Percentiles rank a stretch among this genome's conserved stretches.
Evolutionary conservation across 2,797 vertebrate species (phyloP).

Genomic region (Channa striata): DNA sequence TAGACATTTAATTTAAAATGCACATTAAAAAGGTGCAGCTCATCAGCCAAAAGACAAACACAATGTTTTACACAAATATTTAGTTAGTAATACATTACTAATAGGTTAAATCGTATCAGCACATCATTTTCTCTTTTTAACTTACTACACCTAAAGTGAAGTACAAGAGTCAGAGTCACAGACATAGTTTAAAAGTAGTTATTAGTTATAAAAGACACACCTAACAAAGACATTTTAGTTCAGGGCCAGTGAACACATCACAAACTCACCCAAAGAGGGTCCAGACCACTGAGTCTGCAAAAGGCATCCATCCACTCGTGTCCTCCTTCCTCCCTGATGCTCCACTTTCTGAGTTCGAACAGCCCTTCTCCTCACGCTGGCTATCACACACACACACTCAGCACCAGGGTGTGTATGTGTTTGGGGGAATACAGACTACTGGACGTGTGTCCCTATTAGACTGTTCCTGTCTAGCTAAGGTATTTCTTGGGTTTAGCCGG

Average conservation of each 20-base stretch:
- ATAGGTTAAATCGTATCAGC: neutral
- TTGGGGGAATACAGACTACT: constrained; percentile 24
- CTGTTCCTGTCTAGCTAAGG: constrained; percentile 48
- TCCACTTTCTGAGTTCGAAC: constrained; percentile 61
- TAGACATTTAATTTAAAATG: neutral
- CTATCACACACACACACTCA: constrained; percentile 45
- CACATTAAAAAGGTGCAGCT: too few species aligned
- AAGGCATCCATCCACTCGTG: constrained; percentile 86
- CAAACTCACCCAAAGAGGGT: constrained; percentile 86
- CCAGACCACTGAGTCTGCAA: constrained; percentile 88
- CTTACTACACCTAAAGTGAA: accelerated
- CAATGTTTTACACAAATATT: too few species aligned
- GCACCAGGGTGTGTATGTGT: constrained; percentile 37
- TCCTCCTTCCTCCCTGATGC: constrained; percentile 74
- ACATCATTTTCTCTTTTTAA: neutral
- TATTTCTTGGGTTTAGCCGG: constrained; percentile 34
- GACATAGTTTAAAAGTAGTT: neutral
- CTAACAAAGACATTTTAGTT: constrained; percentile 12
- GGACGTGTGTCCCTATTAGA: constrained; percentile 47
- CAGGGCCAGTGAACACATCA: constrained; percentile 52
- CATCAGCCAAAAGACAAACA: too few species aligned
- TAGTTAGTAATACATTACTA: neutral
- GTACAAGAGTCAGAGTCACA: too few species aligned
- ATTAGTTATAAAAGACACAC: neutral
- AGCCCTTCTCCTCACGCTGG: constrained; percentile 61